A percentile compares a stretch with the other conserved stretches of the same genome.
These are phyloP conservation scores for Trachemys scripta DNA, from an alignment of 2,113 vertebrate genomes.

Conservation along the genomic window DNA sequence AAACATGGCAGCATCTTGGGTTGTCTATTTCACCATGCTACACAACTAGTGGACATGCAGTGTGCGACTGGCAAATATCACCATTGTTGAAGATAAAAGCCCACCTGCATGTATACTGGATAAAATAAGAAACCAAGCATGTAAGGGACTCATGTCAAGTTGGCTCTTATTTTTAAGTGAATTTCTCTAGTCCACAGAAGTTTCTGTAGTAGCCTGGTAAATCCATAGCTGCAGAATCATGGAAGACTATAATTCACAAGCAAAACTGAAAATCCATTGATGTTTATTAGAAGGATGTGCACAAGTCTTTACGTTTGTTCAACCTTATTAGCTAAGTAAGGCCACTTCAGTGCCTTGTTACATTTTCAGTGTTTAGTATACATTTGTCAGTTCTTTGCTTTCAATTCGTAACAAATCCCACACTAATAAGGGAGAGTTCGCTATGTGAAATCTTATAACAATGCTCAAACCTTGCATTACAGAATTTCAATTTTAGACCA, in stretches of 20 bases:
- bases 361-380: slow-evolving; percentile 45
- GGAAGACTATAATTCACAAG: slow-evolving; percentile 65
- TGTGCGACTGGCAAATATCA: not conserved
- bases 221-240: slow-evolving; percentile 2
- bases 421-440: slow-evolving; percentile 43
- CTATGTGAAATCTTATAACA: slow-evolving; percentile 56
- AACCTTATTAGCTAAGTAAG: slow-evolving; percentile 19
- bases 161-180: not conserved
- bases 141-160: not conserved
- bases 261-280: slow-evolving; percentile 60
- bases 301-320: slow-evolving; percentile 51
- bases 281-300: slow-evolving; percentile 70
- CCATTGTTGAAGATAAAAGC: not conserved
- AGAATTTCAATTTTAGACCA: slow-evolving; percentile 47
- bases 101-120: not conserved
- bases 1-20: not conserved
- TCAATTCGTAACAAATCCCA: slow-evolving; percentile 36
- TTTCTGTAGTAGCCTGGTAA: not conserved
- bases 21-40: not conserved
- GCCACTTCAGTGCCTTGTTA: slow-evolving; percentile 1
- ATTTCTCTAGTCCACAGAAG: not conserved
- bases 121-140: not conserved
- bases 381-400: slow-evolving; percentile 59
- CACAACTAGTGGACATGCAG: not conserved
- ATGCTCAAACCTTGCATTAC: slow-evolving; percentile 54